Conservation (phyloP, 2,113 vertebrate genomes). For the Symphodus melops region DNA sequence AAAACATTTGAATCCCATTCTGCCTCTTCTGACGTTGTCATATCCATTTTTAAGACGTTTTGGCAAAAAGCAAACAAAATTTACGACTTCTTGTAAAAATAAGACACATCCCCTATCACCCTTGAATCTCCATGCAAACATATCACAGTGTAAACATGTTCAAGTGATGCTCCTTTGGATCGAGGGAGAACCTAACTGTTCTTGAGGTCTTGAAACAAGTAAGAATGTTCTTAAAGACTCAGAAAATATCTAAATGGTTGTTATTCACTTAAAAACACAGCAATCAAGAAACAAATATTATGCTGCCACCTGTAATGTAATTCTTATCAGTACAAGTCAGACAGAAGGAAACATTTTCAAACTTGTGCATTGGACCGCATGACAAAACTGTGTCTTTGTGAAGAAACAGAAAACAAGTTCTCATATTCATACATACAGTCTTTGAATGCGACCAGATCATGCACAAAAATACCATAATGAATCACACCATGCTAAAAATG, state of each 20-base stretch:
- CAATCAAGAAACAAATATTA: slow-evolving; percentile 2
- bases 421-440: neutral
- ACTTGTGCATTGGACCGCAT: slow-evolving; percentile 7
- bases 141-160: slow-evolving; percentile 11
- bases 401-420: slow-evolving; percentile 6
- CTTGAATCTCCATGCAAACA: slow-evolving; percentile 15
- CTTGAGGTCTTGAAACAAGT: slow-evolving; percentile 29
- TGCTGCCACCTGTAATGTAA: slow-evolving; percentile 8
- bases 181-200: slow-evolving; percentile 9
- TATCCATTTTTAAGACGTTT: slow-evolving; percentile 20
- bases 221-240: neutral
- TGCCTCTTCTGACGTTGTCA: slow-evolving; percentile 44
- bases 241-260: neutral
- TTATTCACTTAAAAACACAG: slow-evolving; percentile 3
- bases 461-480: slow-evolving; percentile 33
- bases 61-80: slow-evolving; percentile 28
- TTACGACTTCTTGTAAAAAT: slow-evolving; percentile 20
- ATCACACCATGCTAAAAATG: slow-evolving; percentile 57
- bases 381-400: neutral
- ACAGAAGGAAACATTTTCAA: slow-evolving; percentile 2
- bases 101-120: slow-evolving; percentile 25
- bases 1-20: slow-evolving; percentile 16
- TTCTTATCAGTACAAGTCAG: neutral
- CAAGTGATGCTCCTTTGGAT: slow-evolving; percentile 23
- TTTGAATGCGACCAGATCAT: slow-evolving; percentile 39